These are phyloP conservation scores for Sylvia borin DNA, from an alignment of 2,797 vertebrate species.

Conservation along the genomic window DNA sequence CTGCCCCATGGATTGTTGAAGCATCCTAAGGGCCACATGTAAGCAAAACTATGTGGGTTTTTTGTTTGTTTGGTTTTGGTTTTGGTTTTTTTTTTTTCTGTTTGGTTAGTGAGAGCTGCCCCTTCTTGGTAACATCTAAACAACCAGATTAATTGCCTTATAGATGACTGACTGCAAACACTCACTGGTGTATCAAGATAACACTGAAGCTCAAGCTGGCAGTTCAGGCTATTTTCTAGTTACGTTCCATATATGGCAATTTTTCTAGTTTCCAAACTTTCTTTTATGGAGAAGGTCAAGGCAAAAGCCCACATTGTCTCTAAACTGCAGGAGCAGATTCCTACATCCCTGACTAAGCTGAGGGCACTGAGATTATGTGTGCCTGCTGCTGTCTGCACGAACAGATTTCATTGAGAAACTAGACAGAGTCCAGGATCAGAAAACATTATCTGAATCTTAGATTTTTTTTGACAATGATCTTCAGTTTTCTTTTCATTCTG, in stretches of 20 bases:
- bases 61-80: too few relatives aligned
- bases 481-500: not conserved
- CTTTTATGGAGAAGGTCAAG: not conserved
- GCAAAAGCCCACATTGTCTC: not conserved
- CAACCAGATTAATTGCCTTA: not conserved
- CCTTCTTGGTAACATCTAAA: not conserved
- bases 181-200: not conserved
- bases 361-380: accelerated
- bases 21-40: not conserved
- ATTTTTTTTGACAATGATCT: not conserved
- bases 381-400: not conserved
- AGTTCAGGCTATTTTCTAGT: not conserved
- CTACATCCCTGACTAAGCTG: not conserved
- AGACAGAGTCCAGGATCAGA: not conserved
- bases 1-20: not conserved
- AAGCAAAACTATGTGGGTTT: not conserved
- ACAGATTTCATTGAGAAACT: not conserved
- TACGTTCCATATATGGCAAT: not conserved
- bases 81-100: too few relatives aligned
- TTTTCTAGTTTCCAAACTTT: not conserved
- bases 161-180: not conserved
- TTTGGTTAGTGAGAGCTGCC: not conserved
- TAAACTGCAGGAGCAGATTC: not conserved
- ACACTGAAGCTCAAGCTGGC: not conserved
- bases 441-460: not conserved